Evolutionary conservation across 53 echinoderm and acorn worm species (phyloP).

Genomic region (Antedon mediterranea): DNA sequence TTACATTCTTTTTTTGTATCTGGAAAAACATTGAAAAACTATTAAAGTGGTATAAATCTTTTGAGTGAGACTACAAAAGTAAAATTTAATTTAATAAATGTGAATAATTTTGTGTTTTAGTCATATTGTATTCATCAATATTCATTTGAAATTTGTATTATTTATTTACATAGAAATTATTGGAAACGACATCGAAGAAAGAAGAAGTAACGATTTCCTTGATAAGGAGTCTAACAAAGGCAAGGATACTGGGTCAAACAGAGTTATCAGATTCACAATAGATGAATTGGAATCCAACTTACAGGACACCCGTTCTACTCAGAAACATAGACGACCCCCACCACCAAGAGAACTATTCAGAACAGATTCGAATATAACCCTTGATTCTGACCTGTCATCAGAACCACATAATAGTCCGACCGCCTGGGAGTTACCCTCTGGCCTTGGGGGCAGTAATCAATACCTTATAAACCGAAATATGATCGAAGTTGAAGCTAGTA

Average conservation of each 20-base stretch:
- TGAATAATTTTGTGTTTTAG: too few species aligned
- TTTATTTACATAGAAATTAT: background rate
- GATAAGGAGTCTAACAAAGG: background rate
- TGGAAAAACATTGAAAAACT: too few species aligned
- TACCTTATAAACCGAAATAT: background rate
- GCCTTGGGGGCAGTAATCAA: background rate
- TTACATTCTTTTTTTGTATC: too few species aligned
- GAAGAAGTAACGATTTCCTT: background rate
- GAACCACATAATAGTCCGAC: background rate
- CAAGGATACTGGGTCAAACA: background rate
- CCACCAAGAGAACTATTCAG: background rate
- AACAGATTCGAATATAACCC: background rate
- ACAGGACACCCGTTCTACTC: too few species aligned
- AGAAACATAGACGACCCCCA: too few species aligned
- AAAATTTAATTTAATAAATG: too few species aligned
- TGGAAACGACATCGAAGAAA: background rate
- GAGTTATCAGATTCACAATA: too few species aligned
- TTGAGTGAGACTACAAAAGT: too few species aligned
- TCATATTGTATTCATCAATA: too few species aligned
- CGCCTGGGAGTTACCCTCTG: background rate
- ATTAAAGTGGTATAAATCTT: too few species aligned
- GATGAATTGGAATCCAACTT: too few species aligned
- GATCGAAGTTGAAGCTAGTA: background rate
- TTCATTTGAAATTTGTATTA: background rate
- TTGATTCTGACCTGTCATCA: background rate